Evolutionary conservation across 2,888 invertebrate genomes (phyloP), one percentile per base, ranked within the genome.

Genomic region (Nipponacmea schrenckii): DNA sequence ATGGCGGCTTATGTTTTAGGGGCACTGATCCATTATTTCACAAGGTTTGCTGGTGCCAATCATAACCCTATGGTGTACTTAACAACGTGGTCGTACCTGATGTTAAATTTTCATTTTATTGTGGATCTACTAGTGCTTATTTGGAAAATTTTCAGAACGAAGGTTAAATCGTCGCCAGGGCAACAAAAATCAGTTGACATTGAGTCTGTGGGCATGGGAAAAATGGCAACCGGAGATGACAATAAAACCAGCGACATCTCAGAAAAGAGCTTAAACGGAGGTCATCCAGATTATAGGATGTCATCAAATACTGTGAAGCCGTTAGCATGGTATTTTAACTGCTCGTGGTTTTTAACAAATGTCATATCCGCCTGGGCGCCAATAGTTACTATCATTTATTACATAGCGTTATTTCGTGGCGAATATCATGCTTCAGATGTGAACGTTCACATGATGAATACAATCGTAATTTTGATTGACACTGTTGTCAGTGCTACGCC

Each of bases 21-120:
- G 62, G 74, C 70, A 39, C 27, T 75, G 27, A 71, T 70, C 17
- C 63, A 75, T 45, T 15, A 66, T 14, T 17, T 12, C 50, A 50
- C 20, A 17, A 50, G 20, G 50, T 17, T 77, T 0, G 66, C 74
- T 8, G 56, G 72, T 1, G 48, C 68, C 8, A 62, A 68, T 17
- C 75, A 75, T 62, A 69, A 71, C 39, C 70, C 81, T 67, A 75
- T 83, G 72, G 82, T 78, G 5, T 87, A 76, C 74, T 77, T 87
- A 64, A 87, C 87, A 7, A 81, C 84, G 46, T 87, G 87, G 87
- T 81, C 85, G 17, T 87, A 84, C 77, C 66, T 83, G 0, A 15
- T 85, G 7, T 77, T 86, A n/a, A 80, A 80, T 8, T 24, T 79
- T 15, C 83, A 87, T 70, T 76, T 85, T 31, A 31, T 81, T 12